Percentiles rank a stretch among this genome's conserved stretches.
These are phyloP conservation scores for Phenganax subtilis DNA, from an alignment of 92 coral and sea anemone genomes.

Conservation along the genomic window DNA sequence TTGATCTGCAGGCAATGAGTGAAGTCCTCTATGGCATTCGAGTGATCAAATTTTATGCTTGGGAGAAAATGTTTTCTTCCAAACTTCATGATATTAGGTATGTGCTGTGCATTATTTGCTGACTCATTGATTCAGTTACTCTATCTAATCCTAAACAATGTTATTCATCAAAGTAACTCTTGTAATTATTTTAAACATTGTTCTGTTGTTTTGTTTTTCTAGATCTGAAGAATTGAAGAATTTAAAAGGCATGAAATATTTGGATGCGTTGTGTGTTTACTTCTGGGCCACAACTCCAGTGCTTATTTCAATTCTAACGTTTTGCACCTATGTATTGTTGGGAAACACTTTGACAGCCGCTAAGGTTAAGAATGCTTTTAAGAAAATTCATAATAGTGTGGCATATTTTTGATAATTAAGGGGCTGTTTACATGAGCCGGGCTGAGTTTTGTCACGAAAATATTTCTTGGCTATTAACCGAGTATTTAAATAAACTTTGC, in stretches of 20 bases:
- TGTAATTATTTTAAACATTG: not conserved
- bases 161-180: not conserved
- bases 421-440: too few relatives aligned
- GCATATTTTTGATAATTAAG: not conserved
- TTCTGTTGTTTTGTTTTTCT: not conserved
- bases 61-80: slow-evolving; percentile 86
- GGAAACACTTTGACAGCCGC: slow-evolving; percentile 96
- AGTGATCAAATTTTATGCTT: slow-evolving; percentile 92
- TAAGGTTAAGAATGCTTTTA: slow-evolving; percentile 50
- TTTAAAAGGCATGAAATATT: slow-evolving; percentile 82
- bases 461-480: too few relatives aligned
- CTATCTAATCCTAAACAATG: not conserved
- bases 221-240: slow-evolving; percentile 88
- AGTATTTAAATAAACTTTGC: too few relatives aligned
- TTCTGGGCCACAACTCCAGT: slow-evolving; percentile 99
- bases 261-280: slow-evolving; percentile 97
- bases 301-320: slow-evolving; percentile 82
- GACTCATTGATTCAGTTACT: not conserved
- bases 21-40: slow-evolving; percentile 91
- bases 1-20: slow-evolving; percentile 67
- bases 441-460: too few relatives aligned
- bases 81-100: slow-evolving; percentile 70
- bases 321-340: slow-evolving; percentile 78
- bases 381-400: not conserved
- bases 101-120: not conserved